phyloP scores from a whole-genome alignment of 1,140 invertebrate species.

The Diplogasteroides magnus region DNA sequence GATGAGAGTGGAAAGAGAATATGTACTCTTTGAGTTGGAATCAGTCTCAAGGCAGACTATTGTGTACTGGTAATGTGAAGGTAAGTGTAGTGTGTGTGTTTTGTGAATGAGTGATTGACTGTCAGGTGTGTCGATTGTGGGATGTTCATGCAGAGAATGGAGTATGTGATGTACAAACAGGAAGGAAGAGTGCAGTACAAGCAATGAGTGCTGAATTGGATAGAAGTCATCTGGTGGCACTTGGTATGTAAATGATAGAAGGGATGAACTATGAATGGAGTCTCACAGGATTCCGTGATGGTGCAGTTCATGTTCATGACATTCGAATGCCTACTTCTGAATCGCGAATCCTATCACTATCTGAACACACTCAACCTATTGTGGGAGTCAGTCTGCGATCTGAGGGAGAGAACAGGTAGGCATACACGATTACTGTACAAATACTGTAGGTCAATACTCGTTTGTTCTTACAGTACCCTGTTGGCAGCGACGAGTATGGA shows the following conservation, averaged over 20 bases:
- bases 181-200: slow-evolving; percentile 35
- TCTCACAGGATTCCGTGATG: slow-evolving; percentile 43
- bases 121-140: slow-evolving; percentile 36
- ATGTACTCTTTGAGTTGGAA: slow-evolving; percentile 42
- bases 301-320: slow-evolving; percentile 41
- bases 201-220: slow-evolving; percentile 31
- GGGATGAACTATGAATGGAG: slow-evolving; percentile 1
- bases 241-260: slow-evolving; percentile 29
- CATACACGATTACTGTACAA: background rate
- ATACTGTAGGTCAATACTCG: background rate
- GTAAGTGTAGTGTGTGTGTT: slow-evolving; percentile 22
- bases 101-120: slow-evolving; percentile 11
- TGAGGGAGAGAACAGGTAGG: background rate
- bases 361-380: slow-evolving; percentile 8
- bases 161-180: slow-evolving; percentile 12
- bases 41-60: slow-evolving; percentile 38
- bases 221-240: slow-evolving; percentile 25
- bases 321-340: slow-evolving; percentile 22
- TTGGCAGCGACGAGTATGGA: slow-evolving; percentile 9
- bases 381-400: background rate
- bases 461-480: background rate
- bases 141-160: slow-evolving; percentile 31
- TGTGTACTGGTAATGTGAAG: slow-evolving; percentile 44
- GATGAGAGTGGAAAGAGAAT: background rate
- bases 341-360: slow-evolving; percentile 5